Evolutionary conservation across 2,888 invertebrate genomes (phyloP), one percentile per base, ranked within the genome.

Genomic region (Scaeva pyrastri): DNA sequence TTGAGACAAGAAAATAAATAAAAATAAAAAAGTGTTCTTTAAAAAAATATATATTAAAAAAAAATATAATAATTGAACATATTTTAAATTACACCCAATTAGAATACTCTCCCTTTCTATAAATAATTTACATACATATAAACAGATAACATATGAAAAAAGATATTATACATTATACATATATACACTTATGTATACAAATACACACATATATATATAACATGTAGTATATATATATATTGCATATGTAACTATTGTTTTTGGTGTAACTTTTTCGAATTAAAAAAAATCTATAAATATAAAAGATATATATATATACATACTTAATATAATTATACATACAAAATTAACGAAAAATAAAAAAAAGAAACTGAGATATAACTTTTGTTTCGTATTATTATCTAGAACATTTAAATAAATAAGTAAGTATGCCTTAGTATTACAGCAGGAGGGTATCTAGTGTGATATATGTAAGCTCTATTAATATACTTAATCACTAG

Each of bases 221-320:
- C 12, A 21, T 23, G 26, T 26, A 52, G 60, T 50, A 66, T 58
- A 50, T 76, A 76, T 60, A 72, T 50, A 71, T 66, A 84, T 56
- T n/a, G n/a, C n/a, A 56, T 56, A 48, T 64, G 45, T 64, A 68
- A 36, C 21, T 86, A 86, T 86, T 77, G 86, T 78, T 86, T 86
- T 86, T 82, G 86, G 86, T 86, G 86, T 86, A 86, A 86, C 82
- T 74, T 86, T 86, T 86, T 85, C 78, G 77, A 82, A 82, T 82
- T 78, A 82, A 86, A 73, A 64, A 62, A 82, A 85, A 76, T 81
- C 74, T 86, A 86, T 82, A 78, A 74, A 82, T 74, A 82, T 73
- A 82, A 70, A 86, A 77, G 77, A 56, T 68, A 52, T 52, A 68
- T 68, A 68, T 52, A 66, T 81, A 85, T 81, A 86, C 73, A 82